Evolutionary conservation across 2,797 vertebrate species (phyloP).

Genomic region (Microctenopoma steveboyesi): DNA sequence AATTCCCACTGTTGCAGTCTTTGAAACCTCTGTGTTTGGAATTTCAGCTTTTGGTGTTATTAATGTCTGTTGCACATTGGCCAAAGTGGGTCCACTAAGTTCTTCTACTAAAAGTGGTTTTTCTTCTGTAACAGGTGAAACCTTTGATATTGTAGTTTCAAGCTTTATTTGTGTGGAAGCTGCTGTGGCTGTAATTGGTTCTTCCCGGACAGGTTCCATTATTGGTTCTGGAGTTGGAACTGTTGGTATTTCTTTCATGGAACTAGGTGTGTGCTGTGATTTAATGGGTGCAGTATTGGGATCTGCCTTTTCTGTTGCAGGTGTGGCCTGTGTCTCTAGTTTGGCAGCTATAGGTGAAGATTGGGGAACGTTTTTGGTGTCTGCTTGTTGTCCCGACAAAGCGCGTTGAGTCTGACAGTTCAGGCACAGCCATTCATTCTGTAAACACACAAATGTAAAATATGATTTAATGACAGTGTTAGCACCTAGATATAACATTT

Average conservation of each 20-base stretch:
- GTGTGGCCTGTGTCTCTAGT: constrained; percentile 51
- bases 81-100: background rate
- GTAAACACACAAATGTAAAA: constrained; percentile 62
- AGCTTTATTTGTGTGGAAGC: constrained; percentile 24
- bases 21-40: constrained; percentile 25
- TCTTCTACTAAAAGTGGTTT: constrained; percentile 28
- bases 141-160: constrained; percentile 18
- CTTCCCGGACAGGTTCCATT: constrained; percentile 35
- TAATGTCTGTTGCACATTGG: constrained; percentile 30
- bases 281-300: constrained; percentile 58
- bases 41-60: constrained; percentile 28
- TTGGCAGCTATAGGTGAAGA: constrained; percentile 61
- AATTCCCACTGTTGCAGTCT: constrained; percentile 20
- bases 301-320: constrained; percentile 54
- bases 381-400: constrained; percentile 89
- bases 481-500: background rate
- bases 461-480: constrained; percentile 19
- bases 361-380: constrained; percentile 80
- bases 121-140: constrained; percentile 33
- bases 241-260: constrained; percentile 23
- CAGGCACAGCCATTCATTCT: constrained; percentile 98
- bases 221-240: constrained; percentile 33
- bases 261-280: constrained; percentile 17
- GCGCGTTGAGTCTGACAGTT: constrained; percentile 97
- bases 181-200: constrained; percentile 25